phyloP scores from a whole-genome alignment of 37 sponge, comb jelly and placozoan species.

The Chondrilla cf. caribensis region DNA sequence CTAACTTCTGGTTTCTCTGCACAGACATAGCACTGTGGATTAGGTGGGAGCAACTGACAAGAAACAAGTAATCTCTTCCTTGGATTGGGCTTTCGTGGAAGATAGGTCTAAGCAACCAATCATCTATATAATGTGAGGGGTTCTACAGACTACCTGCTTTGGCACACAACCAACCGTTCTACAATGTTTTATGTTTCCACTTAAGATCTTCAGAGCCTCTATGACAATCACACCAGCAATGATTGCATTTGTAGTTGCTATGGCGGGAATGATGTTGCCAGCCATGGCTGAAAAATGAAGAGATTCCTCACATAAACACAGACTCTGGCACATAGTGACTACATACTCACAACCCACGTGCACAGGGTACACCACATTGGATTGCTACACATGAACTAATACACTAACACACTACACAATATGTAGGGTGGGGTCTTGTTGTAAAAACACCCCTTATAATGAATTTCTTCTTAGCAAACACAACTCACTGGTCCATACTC shows the following conservation, averaged over 20 bases:
- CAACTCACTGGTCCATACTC: too few species aligned
- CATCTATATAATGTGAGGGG: not conserved
- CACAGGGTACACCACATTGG: too few species aligned
- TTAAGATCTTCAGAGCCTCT: constrained; percentile 88
- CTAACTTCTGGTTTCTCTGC: constrained; percentile 84
- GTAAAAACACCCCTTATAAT: too few species aligned
- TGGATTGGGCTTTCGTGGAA: constrained; percentile 73
- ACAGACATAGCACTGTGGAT: constrained; percentile 94
- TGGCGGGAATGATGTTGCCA: constrained; percentile 98
- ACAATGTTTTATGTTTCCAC: constrained; percentile 67
- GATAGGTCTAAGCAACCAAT: constrained; percentile 54
- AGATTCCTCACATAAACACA: not conserved
- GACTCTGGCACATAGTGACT: too few species aligned
- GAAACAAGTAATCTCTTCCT: constrained; percentile 75
- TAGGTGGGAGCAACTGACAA: constrained; percentile 72
- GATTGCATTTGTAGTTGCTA: constrained; percentile 98
- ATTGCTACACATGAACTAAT: too few species aligned
- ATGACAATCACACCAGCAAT: constrained; percentile 96
- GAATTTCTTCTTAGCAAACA: too few species aligned
- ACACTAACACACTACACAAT: too few species aligned
- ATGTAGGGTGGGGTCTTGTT: too few species aligned
- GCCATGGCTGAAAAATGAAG: constrained; percentile 83
- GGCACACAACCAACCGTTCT: constrained; percentile 49
- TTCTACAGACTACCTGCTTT: not conserved
- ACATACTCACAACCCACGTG: too few species aligned